These are phyloP conservation scores for Apamea anceps DNA, from an alignment of 2,888 invertebrate genomes.

Conservation along the genomic window DNA sequence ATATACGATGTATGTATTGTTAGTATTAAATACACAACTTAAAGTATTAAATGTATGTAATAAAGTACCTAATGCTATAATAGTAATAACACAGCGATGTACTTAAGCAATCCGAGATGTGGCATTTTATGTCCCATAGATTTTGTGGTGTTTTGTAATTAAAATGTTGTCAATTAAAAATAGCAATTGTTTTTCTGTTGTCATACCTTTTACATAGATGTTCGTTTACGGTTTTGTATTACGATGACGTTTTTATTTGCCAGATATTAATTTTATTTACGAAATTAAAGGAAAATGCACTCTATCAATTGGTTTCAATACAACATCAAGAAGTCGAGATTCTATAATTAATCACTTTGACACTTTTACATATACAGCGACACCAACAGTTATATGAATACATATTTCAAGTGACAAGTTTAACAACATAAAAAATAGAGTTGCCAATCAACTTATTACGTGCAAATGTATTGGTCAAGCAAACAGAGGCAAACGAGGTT, in stretches of 20 bases:
- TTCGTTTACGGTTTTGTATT: slow-evolving; percentile 56
- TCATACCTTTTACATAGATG: slow-evolving; percentile 52
- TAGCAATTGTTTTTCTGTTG: slow-evolving; percentile 72
- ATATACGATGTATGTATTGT: slow-evolving; percentile 85
- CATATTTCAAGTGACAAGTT: slow-evolving; percentile 24
- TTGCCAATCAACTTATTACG: slow-evolving; percentile 39
- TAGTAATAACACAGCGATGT: slow-evolving; percentile 83
- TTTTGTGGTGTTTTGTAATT: slow-evolving; percentile 90
- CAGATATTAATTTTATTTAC: slow-evolving; percentile 67
- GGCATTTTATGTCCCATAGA: slow-evolving; percentile 88
- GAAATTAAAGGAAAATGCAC: slow-evolving; percentile 71
- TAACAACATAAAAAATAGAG: slow-evolving; percentile 12
- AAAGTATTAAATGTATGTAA: slow-evolving; percentile 85
- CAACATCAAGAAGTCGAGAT: slow-evolving; percentile 8
- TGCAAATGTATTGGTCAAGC: slow-evolving; percentile 49
- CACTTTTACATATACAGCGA: neutral
- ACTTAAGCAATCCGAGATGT: slow-evolving; percentile 87
- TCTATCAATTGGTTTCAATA: slow-evolving; percentile 63
- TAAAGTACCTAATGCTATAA: slow-evolving; percentile 85
- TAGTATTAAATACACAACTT: slow-evolving; percentile 87
- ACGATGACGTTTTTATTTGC: slow-evolving; percentile 62
- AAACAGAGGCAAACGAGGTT: slow-evolving; percentile 65
- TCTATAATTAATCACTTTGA: slow-evolving; percentile 4
- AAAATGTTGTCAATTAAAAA: slow-evolving; percentile 90
- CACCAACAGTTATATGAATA: slow-evolving; percentile 20